These are phyloP conservation scores for Ophion ventricosus DNA, from an alignment of 2,888 invertebrate genomes.

Conservation along the genomic window DNA sequence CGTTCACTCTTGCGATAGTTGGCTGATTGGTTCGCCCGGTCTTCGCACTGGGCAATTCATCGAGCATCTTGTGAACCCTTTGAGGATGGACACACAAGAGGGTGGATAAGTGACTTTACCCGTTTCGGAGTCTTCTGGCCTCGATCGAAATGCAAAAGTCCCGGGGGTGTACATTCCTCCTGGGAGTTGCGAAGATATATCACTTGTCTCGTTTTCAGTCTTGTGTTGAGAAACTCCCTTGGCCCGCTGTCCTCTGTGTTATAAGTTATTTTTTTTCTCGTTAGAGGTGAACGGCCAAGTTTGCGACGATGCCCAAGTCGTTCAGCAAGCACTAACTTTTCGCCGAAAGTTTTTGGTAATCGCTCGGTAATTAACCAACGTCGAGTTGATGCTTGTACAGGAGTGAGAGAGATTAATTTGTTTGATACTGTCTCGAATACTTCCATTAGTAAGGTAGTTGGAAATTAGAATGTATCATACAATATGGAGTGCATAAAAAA, in stretches of 20 bases:
- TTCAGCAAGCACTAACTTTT: not conserved
- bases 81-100: constrained; percentile 38
- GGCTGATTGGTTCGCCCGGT: constrained; percentile 31
- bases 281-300: not conserved
- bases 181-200: constrained; percentile 39
- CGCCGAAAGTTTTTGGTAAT: not conserved
- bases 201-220: constrained; percentile 40
- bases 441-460: too few relatives aligned
- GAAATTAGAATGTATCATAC: too few relatives aligned
- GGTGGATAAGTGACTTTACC: not conserved
- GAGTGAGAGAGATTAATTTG: not conserved
- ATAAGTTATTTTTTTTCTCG: not conserved
- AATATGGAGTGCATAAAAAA: too few relatives aligned
- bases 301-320: not conserved
- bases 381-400: not conserved
- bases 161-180: constrained; percentile 17
- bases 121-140: constrained; percentile 8
- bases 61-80: constrained; percentile 9
- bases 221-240: not conserved
- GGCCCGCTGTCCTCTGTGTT: not conserved
- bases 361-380: not conserved
- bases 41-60: constrained; percentile 13
- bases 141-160: constrained; percentile 50
- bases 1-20: constrained; percentile 25
- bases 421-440: not conserved